phyloP scores from a whole-genome alignment of 92 coral and sea anemone genomes.

The Zoanthus sansibaricus region DNA sequence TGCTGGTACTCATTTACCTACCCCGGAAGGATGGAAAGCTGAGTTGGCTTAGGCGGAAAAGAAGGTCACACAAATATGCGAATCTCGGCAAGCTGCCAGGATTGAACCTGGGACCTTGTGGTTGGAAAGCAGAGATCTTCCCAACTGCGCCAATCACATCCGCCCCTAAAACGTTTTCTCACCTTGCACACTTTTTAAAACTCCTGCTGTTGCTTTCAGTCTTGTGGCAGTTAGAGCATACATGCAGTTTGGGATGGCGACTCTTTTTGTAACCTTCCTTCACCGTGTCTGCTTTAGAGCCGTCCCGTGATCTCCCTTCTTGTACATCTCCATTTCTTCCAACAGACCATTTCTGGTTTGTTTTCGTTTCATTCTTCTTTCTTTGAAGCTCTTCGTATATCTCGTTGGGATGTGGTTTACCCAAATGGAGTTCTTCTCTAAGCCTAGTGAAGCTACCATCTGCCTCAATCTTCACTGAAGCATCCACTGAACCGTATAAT shows the following conservation, averaged over 20 bases:
- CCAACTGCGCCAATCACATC: too few species aligned
- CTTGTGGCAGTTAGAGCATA: conserved; percentile 86
- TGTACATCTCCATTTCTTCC: too few species aligned
- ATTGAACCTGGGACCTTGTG: too few species aligned
- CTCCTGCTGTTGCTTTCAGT: conserved; percentile 74
- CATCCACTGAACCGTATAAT: conserved; percentile 11
- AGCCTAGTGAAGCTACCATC: conserved; percentile 63
- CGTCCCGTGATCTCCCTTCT: background rate
- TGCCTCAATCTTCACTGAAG: conserved; percentile 43
- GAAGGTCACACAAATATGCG: too few species aligned
- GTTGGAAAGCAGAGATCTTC: too few species aligned
- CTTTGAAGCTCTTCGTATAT: conserved; percentile 68
- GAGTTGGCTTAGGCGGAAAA: too few species aligned
- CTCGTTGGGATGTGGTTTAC: conserved; percentile 88
- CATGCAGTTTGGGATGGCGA: conserved; percentile 35
- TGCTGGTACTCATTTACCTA: too few species aligned
- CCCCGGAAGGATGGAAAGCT: too few species aligned
- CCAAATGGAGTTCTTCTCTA: conserved; percentile 70
- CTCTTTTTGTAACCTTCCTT: conserved; percentile 32
- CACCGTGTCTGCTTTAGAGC: background rate
- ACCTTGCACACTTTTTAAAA: conserved; percentile 94
- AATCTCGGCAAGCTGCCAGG: too few species aligned
- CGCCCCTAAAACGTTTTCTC: conserved; percentile 23
- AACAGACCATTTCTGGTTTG: background rate
- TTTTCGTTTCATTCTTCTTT: conserved; percentile 54